phyloP scores from a whole-genome alignment of 1,140 invertebrate genomes.

The Rhagoletis zephyria region DNA sequence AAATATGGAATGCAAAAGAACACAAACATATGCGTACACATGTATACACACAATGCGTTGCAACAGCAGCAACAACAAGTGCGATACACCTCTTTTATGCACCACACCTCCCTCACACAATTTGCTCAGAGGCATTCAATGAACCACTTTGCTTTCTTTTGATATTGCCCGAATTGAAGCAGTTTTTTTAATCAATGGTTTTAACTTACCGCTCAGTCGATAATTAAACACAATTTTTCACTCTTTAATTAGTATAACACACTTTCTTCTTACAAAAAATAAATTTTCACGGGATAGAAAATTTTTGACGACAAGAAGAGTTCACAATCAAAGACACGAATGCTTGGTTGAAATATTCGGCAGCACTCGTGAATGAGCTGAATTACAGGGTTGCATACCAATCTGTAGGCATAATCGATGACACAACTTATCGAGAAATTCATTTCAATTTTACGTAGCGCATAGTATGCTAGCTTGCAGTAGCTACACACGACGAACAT shows the following conservation, averaged over 20 bases:
- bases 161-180: not conserved
- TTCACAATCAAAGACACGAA: slow-evolving; percentile 49
- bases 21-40: slow-evolving; percentile 27
- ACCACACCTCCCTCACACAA: not conserved
- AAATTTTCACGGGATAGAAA: slow-evolving; percentile 52
- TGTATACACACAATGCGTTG: slow-evolving; percentile 38
- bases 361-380: slow-evolving; percentile 41
- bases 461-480: too few relatives aligned
- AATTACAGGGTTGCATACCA: slow-evolving; percentile 36
- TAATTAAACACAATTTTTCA: slow-evolving; percentile 51
- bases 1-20: not conserved
- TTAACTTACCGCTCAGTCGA: slow-evolving; percentile 56
- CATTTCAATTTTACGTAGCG: too few relatives aligned
- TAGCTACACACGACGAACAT: too few relatives aligned
- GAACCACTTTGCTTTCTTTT: not conserved
- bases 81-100: slow-evolving; percentile 45
- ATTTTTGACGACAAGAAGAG: slow-evolving; percentile 39
- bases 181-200: slow-evolving; percentile 12
- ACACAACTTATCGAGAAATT: slow-evolving; percentile 26
- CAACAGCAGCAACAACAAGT: slow-evolving; percentile 31
- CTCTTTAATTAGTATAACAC: slow-evolving; percentile 48
- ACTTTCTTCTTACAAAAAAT: slow-evolving; percentile 54
- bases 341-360: slow-evolving; percentile 17
- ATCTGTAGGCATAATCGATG: too few relatives aligned
- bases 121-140: not conserved